A percentile compares a stretch with the other conserved stretches of the same genome.
Evolutionary conservation across 2,113 vertebrate species (phyloP).

Genomic region (Xiphorhynchus elegans): DNA sequence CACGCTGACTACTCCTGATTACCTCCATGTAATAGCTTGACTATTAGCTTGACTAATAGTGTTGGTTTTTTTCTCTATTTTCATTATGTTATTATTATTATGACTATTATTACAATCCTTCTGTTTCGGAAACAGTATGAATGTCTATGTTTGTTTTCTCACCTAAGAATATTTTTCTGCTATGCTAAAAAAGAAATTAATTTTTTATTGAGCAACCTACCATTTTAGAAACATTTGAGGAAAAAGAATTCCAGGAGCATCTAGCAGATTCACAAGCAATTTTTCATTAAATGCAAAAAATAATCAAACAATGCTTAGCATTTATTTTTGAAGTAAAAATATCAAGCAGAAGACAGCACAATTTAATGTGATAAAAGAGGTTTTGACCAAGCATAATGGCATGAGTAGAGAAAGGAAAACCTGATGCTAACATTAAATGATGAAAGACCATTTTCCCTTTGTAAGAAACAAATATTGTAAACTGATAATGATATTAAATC

Average conservation of each 20-base stretch:
- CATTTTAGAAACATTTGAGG: not conserved
- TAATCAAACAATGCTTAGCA: not conserved
- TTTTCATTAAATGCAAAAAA: not conserved
- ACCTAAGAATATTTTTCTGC: not conserved
- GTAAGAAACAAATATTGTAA: not conserved
- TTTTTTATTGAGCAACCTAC: not conserved
- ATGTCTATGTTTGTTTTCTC: not conserved
- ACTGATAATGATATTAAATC: not conserved
- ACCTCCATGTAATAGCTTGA: not conserved
- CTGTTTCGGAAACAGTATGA: not conserved
- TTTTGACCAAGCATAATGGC: not conserved
- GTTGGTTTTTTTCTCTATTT: not conserved
- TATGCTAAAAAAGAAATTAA: not conserved
- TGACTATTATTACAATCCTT: not conserved
- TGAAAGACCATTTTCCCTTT: not conserved
- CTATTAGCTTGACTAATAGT: not conserved
- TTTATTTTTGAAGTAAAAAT: not conserved
- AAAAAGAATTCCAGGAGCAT: not conserved
- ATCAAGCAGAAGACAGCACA: not conserved
- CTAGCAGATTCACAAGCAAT: not conserved
- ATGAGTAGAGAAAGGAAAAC: not conserved
- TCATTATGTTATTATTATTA: not conserved
- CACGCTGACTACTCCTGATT: not conserved
- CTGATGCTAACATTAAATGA: not conserved
- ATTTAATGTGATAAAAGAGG: not conserved